Conservation (phyloP, 1,140 invertebrate genomes). For the Drosophila pseudoobscura region DNA sequence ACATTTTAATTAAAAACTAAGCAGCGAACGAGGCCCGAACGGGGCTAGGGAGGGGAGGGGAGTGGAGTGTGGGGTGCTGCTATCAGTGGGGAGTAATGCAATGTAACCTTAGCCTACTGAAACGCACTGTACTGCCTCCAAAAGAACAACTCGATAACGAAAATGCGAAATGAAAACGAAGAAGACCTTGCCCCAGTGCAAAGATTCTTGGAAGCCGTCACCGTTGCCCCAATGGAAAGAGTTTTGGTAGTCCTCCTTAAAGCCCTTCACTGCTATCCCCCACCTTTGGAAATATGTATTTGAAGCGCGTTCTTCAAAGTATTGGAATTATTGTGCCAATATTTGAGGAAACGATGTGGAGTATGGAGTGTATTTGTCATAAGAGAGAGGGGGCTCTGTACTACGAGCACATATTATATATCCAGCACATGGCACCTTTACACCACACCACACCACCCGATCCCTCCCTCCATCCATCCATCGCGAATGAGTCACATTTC, state of each 20-base stretch:
- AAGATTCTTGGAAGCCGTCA: no score
- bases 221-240: no score
- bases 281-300: no score
- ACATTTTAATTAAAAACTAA: conserved; percentile 47
- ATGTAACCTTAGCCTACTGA: conserved; percentile 42
- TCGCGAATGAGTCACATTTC: conserved; percentile 15
- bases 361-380: conserved; percentile 14
- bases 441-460: no score
- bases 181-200: not conserved
- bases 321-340: conserved; percentile 38
- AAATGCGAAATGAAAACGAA: conserved; percentile 14
- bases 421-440: not conserved
- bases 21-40: no score
- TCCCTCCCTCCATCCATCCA: not conserved
- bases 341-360: conserved; percentile 16
- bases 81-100: not conserved
- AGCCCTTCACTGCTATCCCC: no score
- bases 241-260: no score
- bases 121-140: conserved; percentile 1
- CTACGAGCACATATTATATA: not conserved
- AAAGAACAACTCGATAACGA: conserved; percentile 14
- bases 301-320: conserved; percentile 10
- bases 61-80: conserved; percentile 13
- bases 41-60: no score
- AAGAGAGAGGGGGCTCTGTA: conserved; percentile 1